phyloP scores from a whole-genome alignment of 1,140 invertebrate species.

The Harpegnathos saltator region DNA sequence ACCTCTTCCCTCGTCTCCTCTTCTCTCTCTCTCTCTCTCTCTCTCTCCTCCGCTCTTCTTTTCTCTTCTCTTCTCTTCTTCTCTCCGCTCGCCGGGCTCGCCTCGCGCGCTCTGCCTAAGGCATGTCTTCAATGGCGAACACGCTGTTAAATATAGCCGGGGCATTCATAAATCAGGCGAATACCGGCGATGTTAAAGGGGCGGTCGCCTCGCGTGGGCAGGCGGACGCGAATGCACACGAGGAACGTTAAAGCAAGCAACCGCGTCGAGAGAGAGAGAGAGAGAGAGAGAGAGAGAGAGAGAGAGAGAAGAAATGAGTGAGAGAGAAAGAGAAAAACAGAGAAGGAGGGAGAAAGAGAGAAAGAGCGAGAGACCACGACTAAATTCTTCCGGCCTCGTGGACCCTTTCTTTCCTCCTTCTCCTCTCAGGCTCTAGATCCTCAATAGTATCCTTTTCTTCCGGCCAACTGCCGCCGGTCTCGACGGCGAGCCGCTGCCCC shows the following conservation, averaged over 20 bases:
- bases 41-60: constrained; percentile 17
- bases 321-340: constrained; percentile 20
- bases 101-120: constrained; percentile 71
- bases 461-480: constrained; percentile 1
- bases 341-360: constrained; percentile 23
- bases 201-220: constrained; percentile 76
- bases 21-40: constrained; percentile 13
- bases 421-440: neutral
- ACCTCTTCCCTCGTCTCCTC: constrained; percentile 11
- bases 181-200: constrained; percentile 79
- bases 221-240: constrained; percentile 70
- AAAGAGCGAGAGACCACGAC: constrained; percentile 61
- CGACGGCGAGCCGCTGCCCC: neutral
- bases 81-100: constrained; percentile 47
- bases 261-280: constrained; percentile 34
- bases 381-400: constrained; percentile 69
- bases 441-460: neutral
- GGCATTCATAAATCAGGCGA: constrained; percentile 79
- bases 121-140: constrained; percentile 79
- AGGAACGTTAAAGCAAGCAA: constrained; percentile 72
- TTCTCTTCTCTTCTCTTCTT: constrained; percentile 15
- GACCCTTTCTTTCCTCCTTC: constrained; percentile 18
- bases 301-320: constrained; percentile 6
- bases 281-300: constrained; percentile 36
- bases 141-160: constrained; percentile 78